phyloP scores from a whole-genome alignment of 2,797 vertebrate species.

The Naso thynnoides region DNA sequence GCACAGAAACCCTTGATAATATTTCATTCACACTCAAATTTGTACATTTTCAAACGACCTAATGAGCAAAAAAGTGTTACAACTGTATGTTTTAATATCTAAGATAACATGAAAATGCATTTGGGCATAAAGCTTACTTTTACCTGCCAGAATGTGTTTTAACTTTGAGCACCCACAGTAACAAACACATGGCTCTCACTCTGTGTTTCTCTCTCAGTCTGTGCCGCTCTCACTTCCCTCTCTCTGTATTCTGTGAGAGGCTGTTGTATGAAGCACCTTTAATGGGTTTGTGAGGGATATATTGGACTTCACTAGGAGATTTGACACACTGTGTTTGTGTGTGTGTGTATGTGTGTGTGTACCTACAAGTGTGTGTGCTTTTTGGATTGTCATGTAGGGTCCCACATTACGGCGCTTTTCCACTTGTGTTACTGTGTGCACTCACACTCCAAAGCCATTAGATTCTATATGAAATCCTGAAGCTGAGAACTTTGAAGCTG shows the following conservation, averaged over 20 bases:
- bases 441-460: slow-evolving; percentile 84
- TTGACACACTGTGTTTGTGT: slow-evolving; percentile 58
- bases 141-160: slow-evolving; percentile 54
- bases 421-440: slow-evolving; percentile 76
- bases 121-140: slow-evolving; percentile 29
- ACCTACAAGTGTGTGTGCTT: slow-evolving; percentile 58
- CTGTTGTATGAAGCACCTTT: slow-evolving; percentile 82
- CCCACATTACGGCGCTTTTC: slow-evolving; percentile 74
- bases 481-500: slow-evolving; percentile 77
- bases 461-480: slow-evolving; percentile 79
- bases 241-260: slow-evolving; percentile 71
- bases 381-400: slow-evolving; percentile 79
- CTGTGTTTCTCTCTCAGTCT: slow-evolving; percentile 44
- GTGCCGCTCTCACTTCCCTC: slow-evolving; percentile 67
- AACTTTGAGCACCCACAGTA: slow-evolving; percentile 53
- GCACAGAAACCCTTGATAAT: slow-evolving; percentile 21
- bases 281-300: slow-evolving; percentile 82
- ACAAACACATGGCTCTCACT: slow-evolving; percentile 60
- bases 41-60: slow-evolving; percentile 32
- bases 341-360: slow-evolving; percentile 50
- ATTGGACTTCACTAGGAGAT: slow-evolving; percentile 78
- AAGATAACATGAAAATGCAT: slow-evolving; percentile 36
- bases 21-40: slow-evolving; percentile 18
- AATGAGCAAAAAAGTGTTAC: slow-evolving; percentile 31
- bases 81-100: slow-evolving; percentile 36